phyloP scores from a whole-genome alignment of 2,113 vertebrate genomes.

The Baryphthengus martii region DNA sequence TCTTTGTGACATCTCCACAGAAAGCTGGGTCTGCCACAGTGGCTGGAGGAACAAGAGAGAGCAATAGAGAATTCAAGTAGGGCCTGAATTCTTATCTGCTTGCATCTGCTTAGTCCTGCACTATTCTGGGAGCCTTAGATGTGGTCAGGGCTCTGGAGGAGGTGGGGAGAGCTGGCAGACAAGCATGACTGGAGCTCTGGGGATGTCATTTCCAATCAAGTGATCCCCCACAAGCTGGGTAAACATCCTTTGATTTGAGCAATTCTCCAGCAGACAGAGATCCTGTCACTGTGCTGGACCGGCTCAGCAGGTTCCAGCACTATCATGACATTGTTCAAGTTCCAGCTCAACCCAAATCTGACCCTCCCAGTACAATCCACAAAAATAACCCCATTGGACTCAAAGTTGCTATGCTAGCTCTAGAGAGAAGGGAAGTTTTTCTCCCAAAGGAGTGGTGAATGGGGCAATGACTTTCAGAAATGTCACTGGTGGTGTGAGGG shows the following conservation, averaged over 20 bases:
- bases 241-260: not conserved
- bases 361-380: not conserved
- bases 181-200: not conserved
- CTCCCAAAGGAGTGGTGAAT: not conserved
- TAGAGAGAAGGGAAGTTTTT: not conserved
- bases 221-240: not conserved
- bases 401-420: not conserved
- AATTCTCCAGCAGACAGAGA: not conserved
- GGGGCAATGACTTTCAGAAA: not conserved
- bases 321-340: fast-evolving
- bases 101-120: not conserved
- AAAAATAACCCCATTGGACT: not conserved
- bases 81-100: not conserved
- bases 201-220: slow-evolving; percentile 3
- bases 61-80: not conserved
- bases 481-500: not conserved
- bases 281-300: not conserved
- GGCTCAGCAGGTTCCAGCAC: not conserved
- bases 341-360: not conserved
- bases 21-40: not conserved
- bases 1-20: not conserved
- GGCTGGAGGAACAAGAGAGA: not conserved
- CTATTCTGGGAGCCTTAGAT: slow-evolving; percentile 17
- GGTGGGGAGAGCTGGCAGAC: slow-evolving; percentile 4
- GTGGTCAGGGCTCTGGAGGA: slow-evolving; percentile 11